Base-by-base conservation (phyloP, 2,113 vertebrate genomes). In the Parus major region DNA sequence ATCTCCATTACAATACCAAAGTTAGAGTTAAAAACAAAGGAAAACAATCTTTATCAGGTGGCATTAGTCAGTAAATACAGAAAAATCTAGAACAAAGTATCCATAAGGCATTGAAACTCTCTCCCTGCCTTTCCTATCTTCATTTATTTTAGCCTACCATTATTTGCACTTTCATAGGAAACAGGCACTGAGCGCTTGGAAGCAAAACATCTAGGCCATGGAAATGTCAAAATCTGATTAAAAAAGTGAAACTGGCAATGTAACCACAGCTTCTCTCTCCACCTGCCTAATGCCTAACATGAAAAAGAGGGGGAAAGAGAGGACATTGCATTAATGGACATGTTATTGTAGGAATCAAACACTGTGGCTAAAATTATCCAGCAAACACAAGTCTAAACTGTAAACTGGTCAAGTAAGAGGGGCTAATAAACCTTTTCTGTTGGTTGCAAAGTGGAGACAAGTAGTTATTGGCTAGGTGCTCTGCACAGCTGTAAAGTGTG, bases 401-500 rank as follows among this genome's bases (percentile, higher is more conserved):
- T 33, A 96, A 96, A 95, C 91, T 89, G 91, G 65, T 89, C 86
- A 91, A 94, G 73, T 79, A 87, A 95, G 90, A 91, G 78, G 23
- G 91, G 53, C 65, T 96, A 87, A 95, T 89, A 93, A 96, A 89
- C 88, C 86, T 87, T 82, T 94, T 96, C 73, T 94, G 91, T 80
- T 77, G 49, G 63, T 59, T 93, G 75, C 59, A 91, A 91, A 95
- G 83, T 76, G 63, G 77, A 88, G 73, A 91, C 81, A 92, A 96
- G 93, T 87, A 87, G 92, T 94, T 89, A 85, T 59, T 96, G 96
- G 88, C 88, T 97, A 97, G 96, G 96, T 97, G 95, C 96, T 96
- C 86, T 72, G 86, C 92, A 96, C 96, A 96, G 95, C 92, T 96
- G 96, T 96, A 96, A 96, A 95, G 73, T 91, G 70, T 18, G 88